Evolutionary conservation across 2,888 invertebrate genomes (phyloP).

Genomic region (Plebejus melissa): DNA sequence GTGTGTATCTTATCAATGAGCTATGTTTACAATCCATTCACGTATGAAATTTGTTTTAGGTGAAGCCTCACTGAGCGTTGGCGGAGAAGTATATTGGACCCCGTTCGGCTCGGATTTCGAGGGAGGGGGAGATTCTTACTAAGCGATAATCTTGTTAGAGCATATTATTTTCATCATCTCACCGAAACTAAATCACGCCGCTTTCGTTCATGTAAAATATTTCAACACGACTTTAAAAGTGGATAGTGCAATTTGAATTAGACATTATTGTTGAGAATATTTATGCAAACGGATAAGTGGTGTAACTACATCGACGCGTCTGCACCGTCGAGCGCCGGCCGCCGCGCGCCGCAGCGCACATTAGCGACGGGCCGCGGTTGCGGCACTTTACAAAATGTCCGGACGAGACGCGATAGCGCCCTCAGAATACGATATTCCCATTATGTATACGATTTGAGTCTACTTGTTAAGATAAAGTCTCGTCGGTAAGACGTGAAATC

Average conservation of each 20-base stretch:
- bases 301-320: constrained; percentile 49
- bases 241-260: constrained; percentile 28
- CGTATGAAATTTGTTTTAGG: constrained; percentile 46
- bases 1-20: constrained; percentile 19
- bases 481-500: constrained; percentile 59
- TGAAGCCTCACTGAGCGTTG: constrained; percentile 70
- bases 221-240: constrained; percentile 18
- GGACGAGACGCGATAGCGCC: constrained; percentile 77
- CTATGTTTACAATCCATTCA: constrained; percentile 5
- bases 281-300: constrained; percentile 56
- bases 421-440: constrained; percentile 79
- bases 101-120: constrained; percentile 35
- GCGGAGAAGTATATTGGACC: constrained; percentile 43
- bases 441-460: constrained; percentile 79
- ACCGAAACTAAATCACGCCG: constrained; percentile 18
- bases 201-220: constrained; percentile 28
- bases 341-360: constrained; percentile 50
- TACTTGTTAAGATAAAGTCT: constrained; percentile 74
- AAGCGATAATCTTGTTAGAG: constrained; percentile 28
- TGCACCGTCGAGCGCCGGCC: constrained; percentile 54
- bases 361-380: constrained; percentile 56
- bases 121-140: constrained; percentile 30
- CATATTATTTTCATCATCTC: constrained; percentile 28
- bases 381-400: constrained; percentile 77
- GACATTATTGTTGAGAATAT: constrained; percentile 2